Conservation (phyloP, 2,888 invertebrate species). For the Agonopterix subpropinquella region DNA sequence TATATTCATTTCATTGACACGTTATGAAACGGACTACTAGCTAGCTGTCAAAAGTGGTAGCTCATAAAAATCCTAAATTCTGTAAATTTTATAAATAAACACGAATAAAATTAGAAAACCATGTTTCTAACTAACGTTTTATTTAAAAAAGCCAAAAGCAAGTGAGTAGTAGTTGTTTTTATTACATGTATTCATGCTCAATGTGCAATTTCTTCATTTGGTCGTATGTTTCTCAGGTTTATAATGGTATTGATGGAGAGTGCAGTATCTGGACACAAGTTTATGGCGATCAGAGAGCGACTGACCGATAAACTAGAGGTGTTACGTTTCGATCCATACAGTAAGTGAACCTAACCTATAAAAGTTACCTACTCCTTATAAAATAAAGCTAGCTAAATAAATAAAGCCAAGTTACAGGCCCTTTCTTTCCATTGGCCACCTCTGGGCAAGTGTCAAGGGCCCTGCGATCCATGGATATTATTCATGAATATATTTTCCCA, state of each 20-base stretch:
- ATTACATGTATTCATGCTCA: not conserved
- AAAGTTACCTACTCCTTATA: not conserved
- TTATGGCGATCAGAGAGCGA: slow-evolving; percentile 80
- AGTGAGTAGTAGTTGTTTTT: slow-evolving; percentile 69
- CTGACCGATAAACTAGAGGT: slow-evolving; percentile 86
- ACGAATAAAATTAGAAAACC: not conserved
- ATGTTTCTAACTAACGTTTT: slow-evolving; percentile 84
- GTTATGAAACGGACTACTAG: too few species aligned
- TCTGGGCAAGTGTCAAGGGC: too few species aligned
- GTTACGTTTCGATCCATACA: slow-evolving; percentile 84
- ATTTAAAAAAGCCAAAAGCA: slow-evolving; percentile 84
- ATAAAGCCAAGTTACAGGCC: too few species aligned
- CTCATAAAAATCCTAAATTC: not conserved
- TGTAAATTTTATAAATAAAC: not conserved
- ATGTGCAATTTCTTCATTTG: not conserved
- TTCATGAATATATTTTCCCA: too few species aligned
- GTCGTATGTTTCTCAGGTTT: slow-evolving; percentile 65
- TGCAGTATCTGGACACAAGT: slow-evolving; percentile 84
- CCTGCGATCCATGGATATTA: too few species aligned
- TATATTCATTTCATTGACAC: too few species aligned
- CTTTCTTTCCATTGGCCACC: too few species aligned
- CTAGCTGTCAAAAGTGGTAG: not conserved
- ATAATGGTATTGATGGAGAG: slow-evolving; percentile 89
- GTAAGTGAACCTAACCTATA: slow-evolving; percentile 69
- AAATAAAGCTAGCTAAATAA: too few species aligned